phyloP scores from a whole-genome alignment of 1,140 invertebrate genomes.

The Drosophila repleta region DNA sequence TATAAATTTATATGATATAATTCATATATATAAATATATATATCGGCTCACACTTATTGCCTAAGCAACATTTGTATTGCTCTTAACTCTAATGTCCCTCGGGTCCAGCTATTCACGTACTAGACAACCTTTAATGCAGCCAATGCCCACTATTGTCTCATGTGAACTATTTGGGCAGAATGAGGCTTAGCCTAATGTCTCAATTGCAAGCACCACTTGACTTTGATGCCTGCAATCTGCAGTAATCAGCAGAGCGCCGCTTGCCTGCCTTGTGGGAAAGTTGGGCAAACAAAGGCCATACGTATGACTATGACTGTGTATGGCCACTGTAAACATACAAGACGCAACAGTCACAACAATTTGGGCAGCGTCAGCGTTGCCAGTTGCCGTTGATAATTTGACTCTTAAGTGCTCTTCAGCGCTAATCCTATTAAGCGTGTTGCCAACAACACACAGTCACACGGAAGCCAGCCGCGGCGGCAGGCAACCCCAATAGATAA shows the following conservation, averaged over 20 bases:
- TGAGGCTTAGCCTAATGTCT: constrained; percentile 1
- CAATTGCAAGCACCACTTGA: constrained; percentile 58
- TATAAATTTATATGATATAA: too few species aligned
- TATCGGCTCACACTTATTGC: too few species aligned
- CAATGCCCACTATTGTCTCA: not conserved
- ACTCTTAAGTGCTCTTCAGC: constrained; percentile 84
- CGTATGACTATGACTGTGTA: too few species aligned
- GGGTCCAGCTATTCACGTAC: not conserved
- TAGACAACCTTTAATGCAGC: not conserved
- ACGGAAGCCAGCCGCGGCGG: constrained; percentile 10
- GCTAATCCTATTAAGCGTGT: constrained; percentile 83
- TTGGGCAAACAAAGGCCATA: constrained; percentile 72
- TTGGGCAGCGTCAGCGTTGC: constrained; percentile 15
- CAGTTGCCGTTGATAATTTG: constrained; percentile 68
- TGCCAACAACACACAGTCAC: constrained; percentile 46
- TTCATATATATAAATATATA: too few species aligned
- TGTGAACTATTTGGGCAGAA: not conserved
- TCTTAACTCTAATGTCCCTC: not conserved
- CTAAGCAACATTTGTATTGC: not conserved
- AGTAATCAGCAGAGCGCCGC: constrained; percentile 54
- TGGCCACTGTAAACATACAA: constrained; percentile 70
- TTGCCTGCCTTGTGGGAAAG: constrained; percentile 66
- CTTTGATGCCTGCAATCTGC: constrained; percentile 55
- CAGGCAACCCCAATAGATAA: constrained; percentile 47
- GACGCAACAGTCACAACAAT: constrained; percentile 79